Base-by-base conservation (phyloP, 2,888 invertebrate species). In the Sepioteuthis lessoniana region DNA sequence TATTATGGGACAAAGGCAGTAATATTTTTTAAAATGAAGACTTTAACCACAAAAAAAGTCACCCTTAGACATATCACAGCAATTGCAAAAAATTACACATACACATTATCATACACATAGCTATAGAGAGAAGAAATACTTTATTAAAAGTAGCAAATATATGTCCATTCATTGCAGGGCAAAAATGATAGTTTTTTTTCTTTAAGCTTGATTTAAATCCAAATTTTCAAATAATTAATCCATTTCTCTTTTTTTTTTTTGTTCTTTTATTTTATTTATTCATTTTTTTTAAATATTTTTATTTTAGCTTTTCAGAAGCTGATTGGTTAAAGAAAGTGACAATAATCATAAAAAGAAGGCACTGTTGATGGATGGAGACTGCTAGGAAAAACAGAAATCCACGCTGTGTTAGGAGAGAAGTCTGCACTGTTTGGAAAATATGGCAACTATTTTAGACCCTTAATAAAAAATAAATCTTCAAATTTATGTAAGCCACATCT, bases 331-430 rank as follows among this genome's bases (percentile, higher is more conserved):
- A 76, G 76, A n/a, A 76, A 25, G 55, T 55, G 55, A 55, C 25
- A 25, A 55, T 25, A 50, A 76, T 76, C 76, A 76, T 76, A 76
- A 35, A 76, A 76, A 76, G n/a, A 76, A 76, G 76, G 76, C 76
- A 76, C 76, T 76, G 76, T 76, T 76, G 76, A 76, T 76, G 76
- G 76, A 76, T 76, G 76, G 76, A 76, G n/a, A 76, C 76, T 76
- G 76, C 76, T 76, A n/a, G 76, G 76, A n/a, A 35, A 25, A 16
- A 76, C n/a, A 76, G 76, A 76, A 76, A 76, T 76, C 76, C 76
- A 76, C 76, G 76, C 76, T 76, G 76, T 76, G 76, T 76, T 76
- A 76, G 19, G n/a, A 76, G 76, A 76, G 76, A n/a, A 76, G 76
- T 76, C 76, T 76, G 76, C 76, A 76, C n/a, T 76, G n/a, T 76